Evolutionary conservation across 2,888 invertebrate genomes (phyloP).

Genomic region (Tetropium fuscum): DNA sequence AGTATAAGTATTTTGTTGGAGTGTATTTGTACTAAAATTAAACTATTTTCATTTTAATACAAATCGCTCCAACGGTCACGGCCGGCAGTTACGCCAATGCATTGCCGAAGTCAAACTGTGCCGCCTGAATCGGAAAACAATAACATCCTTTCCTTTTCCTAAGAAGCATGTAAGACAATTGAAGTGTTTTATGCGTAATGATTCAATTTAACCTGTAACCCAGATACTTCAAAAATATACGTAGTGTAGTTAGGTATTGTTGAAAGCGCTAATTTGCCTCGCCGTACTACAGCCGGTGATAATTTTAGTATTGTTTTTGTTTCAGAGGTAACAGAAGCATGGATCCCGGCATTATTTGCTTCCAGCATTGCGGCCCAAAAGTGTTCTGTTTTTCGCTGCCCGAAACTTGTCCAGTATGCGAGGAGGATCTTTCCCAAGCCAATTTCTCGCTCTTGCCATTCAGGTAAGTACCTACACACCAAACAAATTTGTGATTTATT

Average conservation of each 20-base stretch:
- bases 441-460: constrained; percentile 79
- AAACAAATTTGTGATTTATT: constrained; percentile 85
- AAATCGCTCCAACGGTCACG: too few species aligned
- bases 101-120: background rate
- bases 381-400: constrained; percentile 87
- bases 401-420: constrained; percentile 82
- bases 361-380: constrained; percentile 88
- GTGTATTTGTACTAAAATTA: too few species aligned
- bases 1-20: too few species aligned
- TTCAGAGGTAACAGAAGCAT: constrained; percentile 55
- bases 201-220: constrained; percentile 15
- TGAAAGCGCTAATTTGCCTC: background rate
- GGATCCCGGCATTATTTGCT: constrained; percentile 89
- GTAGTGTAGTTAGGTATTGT: background rate
- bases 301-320: constrained; percentile 5
- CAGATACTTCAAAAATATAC: constrained; percentile 15
- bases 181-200: constrained; percentile 4
- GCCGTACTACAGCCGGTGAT: background rate
- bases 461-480: constrained; percentile 70
- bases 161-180: constrained; percentile 11
- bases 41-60: too few species aligned
- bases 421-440: constrained; percentile 70
- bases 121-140: constrained; percentile 1
- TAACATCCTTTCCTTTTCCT: constrained; percentile 25
- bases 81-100: background rate